phyloP scores from a whole-genome alignment of 2,888 invertebrate genomes.

The Clitarchus hookeri region DNA sequence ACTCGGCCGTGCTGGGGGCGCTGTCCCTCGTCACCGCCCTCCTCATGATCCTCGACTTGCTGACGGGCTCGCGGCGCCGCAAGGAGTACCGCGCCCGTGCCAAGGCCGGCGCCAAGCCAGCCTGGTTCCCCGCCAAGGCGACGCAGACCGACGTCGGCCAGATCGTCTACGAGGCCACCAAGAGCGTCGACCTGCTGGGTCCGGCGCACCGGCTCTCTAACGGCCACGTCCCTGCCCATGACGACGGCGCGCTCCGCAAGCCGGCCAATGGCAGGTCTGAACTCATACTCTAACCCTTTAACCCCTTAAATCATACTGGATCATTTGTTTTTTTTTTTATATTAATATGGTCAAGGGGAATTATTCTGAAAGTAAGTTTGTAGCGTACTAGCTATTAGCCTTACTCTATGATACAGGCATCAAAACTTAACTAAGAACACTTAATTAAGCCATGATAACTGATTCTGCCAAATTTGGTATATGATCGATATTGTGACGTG shows the following conservation, averaged over 20 bases:
- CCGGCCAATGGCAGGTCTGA: no score
- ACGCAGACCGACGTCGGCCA: slow-evolving; percentile 30
- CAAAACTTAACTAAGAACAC: no score
- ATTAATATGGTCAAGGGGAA: no score
- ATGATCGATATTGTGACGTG: no score
- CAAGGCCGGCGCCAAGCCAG: background rate
- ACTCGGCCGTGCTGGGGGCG: slow-evolving; percentile 71
- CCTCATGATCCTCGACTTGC: slow-evolving; percentile 69
- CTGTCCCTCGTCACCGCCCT: slow-evolving; percentile 69
- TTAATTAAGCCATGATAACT: no score
- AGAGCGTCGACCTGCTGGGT: slow-evolving; percentile 17
- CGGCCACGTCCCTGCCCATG: background rate
- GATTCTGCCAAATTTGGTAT: no score
- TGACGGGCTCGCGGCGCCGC: slow-evolving; percentile 24
- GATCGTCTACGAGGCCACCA: slow-evolving; percentile 25
- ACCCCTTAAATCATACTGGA: no score
- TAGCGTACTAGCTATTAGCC: no score
- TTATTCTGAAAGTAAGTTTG: no score
- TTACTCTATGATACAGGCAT: no score
- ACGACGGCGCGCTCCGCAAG: background rate
- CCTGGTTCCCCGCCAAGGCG: slow-evolving; percentile 18
- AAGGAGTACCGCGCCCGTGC: slow-evolving; percentile 19
- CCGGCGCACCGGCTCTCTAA: background rate
- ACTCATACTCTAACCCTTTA: no score
- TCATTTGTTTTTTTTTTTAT: no score